Evolutionary conservation across 2,888 invertebrate species (phyloP).

Genomic region (Idaea aversata): DNA sequence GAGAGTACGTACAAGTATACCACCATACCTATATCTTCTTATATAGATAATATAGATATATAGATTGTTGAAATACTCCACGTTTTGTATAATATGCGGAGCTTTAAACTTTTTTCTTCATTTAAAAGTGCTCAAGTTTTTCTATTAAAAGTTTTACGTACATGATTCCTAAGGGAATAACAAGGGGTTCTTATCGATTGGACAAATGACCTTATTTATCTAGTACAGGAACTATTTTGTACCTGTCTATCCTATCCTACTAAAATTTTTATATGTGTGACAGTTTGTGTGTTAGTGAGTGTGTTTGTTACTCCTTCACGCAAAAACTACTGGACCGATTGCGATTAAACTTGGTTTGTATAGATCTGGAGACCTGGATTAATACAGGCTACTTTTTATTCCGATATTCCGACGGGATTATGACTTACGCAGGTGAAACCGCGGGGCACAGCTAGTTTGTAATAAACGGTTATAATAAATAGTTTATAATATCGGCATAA

Average conservation of each 20-base stretch:
- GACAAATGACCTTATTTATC: background rate
- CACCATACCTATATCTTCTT: background rate
- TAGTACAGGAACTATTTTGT: background rate
- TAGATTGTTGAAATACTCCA: background rate
- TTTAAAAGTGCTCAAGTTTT: slow-evolving; percentile 4
- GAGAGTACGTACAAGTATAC: background rate
- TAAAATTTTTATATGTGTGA: too few species aligned
- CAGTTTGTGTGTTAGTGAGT: too few species aligned
- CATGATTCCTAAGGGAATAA: slow-evolving; percentile 1
- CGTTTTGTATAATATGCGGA: background rate
- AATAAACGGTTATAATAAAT: too few species aligned
- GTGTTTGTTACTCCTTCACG: too few species aligned
- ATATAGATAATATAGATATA: background rate
- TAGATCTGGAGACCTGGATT: too few species aligned
- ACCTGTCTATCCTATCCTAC: background rate
- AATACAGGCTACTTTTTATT: too few species aligned
- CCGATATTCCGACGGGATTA: too few species aligned
- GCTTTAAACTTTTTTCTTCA: background rate
- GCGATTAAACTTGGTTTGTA: too few species aligned
- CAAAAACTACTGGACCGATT: too few species aligned
- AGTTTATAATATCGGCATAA: too few species aligned
- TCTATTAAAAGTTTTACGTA: background rate
- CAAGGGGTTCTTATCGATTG: background rate
- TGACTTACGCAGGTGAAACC: too few species aligned
- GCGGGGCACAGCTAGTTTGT: too few species aligned